Base-by-base conservation (phyloP, 2,113 vertebrate species). In the Jacana jacana region DNA sequence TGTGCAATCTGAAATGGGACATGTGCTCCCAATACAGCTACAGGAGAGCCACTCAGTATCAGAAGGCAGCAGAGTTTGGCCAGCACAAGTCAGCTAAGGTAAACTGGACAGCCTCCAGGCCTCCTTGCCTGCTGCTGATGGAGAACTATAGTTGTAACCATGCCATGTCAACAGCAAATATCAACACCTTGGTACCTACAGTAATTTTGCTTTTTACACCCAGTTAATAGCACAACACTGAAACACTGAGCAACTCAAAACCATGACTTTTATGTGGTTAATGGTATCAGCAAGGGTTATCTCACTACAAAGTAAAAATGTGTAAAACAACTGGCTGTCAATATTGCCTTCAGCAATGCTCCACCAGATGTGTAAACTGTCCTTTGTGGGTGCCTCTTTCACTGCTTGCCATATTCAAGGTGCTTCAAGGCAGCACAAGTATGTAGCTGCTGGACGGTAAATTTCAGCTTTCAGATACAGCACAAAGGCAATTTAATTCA, bases 211-310 rank as follows among this genome's bases (percentile, higher is more conserved):
- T 91, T 69, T 72, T 81, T 31, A 66, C 10, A 66, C 39, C 37
- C 5, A 30, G 22, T 81, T 73, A 60, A 73, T 31, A 68, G 33
- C 12, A 66, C n/a, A 49, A 64, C 73, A 72, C 48, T 42, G 48
- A 81, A 87, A 72, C 52, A 66, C 27, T 25, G 9, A 78, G 60
- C 3, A 4, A 73, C 28, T 46, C 35, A 88, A 71, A 75, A 69
- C 60, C 40, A 37, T 54, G 17, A 19, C 65, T 86, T 86, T 75
- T 25, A 46, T 73, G 72, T 91, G 27, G 57, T 83, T 92, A 89
- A 73, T 69, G 27, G 27, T 60, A 89, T 88, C 93, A 86, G 55
- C 69, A 87, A 85, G 73, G 57, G 81, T 91, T 88, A 93, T 91
- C 86, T 93, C 51, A 64, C 39, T 27, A 28, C 23, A 49, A 72